Conservation (phyloP, 2,113 vertebrate species). For the Murina feae region DNA sequence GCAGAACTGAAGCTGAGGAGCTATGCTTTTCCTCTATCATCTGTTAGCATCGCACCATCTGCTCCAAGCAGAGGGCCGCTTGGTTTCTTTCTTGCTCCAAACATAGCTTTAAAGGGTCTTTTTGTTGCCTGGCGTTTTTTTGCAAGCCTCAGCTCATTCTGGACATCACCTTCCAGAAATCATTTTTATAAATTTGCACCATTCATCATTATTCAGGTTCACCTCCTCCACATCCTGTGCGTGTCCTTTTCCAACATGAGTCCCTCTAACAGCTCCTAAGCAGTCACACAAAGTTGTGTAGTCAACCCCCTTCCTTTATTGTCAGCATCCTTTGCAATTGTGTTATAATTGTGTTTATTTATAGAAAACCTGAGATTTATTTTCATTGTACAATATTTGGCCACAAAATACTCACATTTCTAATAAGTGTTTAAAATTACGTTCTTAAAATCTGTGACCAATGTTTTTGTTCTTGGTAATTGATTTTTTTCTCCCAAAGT, state of each 20-base stretch:
- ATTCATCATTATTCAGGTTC: not conserved
- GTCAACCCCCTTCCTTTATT: not conserved
- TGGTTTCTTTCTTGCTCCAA: not conserved
- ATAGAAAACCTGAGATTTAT: not conserved
- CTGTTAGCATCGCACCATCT: not conserved
- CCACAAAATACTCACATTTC: not conserved
- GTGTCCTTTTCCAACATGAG: not conserved
- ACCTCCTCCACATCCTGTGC: not conserved
- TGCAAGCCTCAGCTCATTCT: not conserved
- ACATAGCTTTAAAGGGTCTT: not conserved
- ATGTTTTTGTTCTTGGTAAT: not conserved
- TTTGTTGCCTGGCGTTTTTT: conserved; percentile 9
- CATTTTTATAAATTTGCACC: not conserved
- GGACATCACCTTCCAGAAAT: not conserved
- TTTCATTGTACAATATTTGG: not conserved
- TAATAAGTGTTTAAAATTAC: not conserved
- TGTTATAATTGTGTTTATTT: not conserved
- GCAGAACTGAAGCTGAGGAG: not conserved
- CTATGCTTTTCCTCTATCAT: not conserved
- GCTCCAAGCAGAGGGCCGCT: conserved; percentile 5
- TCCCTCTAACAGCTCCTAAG: not conserved
- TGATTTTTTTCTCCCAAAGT: not conserved
- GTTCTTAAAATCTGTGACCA: not conserved
- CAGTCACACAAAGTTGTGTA: not conserved
- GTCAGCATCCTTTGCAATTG: not conserved